Base-by-base conservation (phyloP, 2,797 vertebrate genomes). In the Hapalemur alaotrensis region DNA sequence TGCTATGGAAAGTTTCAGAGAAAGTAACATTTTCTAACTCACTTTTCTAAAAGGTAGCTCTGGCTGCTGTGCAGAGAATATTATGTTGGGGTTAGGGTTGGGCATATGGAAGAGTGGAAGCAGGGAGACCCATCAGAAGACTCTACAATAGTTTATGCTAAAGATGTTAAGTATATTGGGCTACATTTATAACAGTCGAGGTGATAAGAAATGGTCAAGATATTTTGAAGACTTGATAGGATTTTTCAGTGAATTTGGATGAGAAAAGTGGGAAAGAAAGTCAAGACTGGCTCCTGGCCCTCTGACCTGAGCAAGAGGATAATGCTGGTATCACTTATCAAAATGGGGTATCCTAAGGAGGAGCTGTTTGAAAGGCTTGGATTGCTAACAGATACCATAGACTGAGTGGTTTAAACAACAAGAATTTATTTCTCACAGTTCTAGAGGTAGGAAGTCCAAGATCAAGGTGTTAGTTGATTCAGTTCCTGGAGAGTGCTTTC, bases 11-110 rank as follows among this genome's bases (percentile, higher is more conserved):
- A 3, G 13, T 82, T 92, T 82, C 1, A 88, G 13, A 72, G 52
- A 48, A 95, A 65, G 8, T 84, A 72, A 72, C 15, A 88, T 50
- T 80, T 87, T 92, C 65, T 94, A 35, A 95, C 12, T 50, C 63
- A 79, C 11, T 32, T 76, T 95, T 96, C 41, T 59, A 67, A 88
- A 75, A 54, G 38, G 10, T 79, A 65, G 75, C 57, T 65, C 14
- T 57, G 18, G 41, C 38, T 89, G 11, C 67, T 81, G 1, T 57
- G 25, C 59, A n/a, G 59, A 76, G n/a, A 70, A 80, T 48, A 41
- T 23, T 57, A 17, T 22, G 6, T 54, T 52, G 28, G 17, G 14
- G 2, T 20, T 22, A 5, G n/a, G 12, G 5, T 6, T 57, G 11
- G 5, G 17, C 4, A 84, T 46, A 48, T 32, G 10, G 28, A 95